phyloP scores from a whole-genome alignment of 2,888 invertebrate genomes.

The Eubasilissa splendida region DNA sequence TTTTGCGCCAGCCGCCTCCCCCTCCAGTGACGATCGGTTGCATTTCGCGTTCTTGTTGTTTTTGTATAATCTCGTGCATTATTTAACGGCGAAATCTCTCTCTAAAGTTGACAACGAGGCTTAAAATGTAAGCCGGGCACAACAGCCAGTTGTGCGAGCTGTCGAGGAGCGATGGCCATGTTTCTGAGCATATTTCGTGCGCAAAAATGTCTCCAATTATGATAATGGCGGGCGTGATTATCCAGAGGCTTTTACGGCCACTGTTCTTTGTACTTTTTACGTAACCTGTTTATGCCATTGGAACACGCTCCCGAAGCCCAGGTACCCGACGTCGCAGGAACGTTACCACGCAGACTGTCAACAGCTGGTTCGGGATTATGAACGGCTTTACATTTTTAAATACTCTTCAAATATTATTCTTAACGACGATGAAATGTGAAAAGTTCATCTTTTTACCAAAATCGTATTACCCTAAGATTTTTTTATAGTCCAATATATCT shows the following conservation, averaged over 20 bases:
- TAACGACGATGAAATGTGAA: too few relatives aligned
- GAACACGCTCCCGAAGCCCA: constrained; percentile 40
- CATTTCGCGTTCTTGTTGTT: constrained; percentile 8
- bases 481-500: too few relatives aligned
- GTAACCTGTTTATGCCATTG: constrained; percentile 42
- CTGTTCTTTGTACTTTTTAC: constrained; percentile 40
- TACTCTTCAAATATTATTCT: too few relatives aligned
- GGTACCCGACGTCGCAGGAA: background rate
- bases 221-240: constrained; percentile 45
- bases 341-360: too few relatives aligned
- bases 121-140: constrained; percentile 5
- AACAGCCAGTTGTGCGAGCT: background rate
- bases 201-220: constrained; percentile 50
- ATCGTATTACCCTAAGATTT: too few relatives aligned
- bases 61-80: constrained; percentile 17
- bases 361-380: too few relatives aligned
- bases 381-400: too few relatives aligned
- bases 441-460: too few relatives aligned
- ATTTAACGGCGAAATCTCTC: constrained; percentile 24
- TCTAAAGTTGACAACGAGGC: constrained; percentile 17
- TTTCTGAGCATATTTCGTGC: constrained; percentile 33
- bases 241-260: constrained; percentile 35
- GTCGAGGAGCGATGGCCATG: constrained; percentile 14
- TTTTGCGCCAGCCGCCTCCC: background rate
- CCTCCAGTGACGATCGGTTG: constrained; percentile 7